phyloP scores from a whole-genome alignment of 2,113 vertebrate genomes.

The Dolichallabes microphthalmus region DNA sequence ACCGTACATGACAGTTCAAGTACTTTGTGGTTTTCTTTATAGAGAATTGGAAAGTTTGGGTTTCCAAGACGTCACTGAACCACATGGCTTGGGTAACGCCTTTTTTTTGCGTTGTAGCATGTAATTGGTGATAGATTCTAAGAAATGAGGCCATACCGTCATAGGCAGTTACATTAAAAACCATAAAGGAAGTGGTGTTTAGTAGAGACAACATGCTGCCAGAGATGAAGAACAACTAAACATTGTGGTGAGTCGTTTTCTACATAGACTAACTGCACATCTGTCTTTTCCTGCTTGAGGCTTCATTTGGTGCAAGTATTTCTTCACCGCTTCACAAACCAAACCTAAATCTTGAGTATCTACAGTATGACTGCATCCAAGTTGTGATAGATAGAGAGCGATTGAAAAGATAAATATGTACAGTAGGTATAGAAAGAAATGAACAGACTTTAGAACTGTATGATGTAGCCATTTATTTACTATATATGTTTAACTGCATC shows the following conservation, averaged over 20 bases:
- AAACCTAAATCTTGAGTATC: neutral
- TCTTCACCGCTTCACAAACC: neutral
- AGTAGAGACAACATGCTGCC: neutral
- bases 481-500: neutral
- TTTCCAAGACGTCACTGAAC: slow-evolving; percentile 48
- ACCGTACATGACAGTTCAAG: neutral
- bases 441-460: neutral
- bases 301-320: neutral
- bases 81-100: neutral
- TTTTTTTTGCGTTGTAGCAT: neutral
- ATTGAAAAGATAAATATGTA: neutral
- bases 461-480: neutral
- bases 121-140: neutral
- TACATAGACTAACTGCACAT: neutral
- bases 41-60: slow-evolving; percentile 44
- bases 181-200: neutral
- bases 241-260: slow-evolving; percentile 36
- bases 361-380: neutral
- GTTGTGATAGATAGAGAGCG: neutral
- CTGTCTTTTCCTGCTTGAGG: neutral
- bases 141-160: neutral
- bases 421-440: too few relatives aligned
- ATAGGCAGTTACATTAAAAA: neutral
- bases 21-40: slow-evolving; percentile 27
- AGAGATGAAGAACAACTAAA: neutral